Percentiles rank a stretch among this genome's conserved stretches.
phyloP scores from a whole-genome alignment of 2,113 vertebrate species.

The Daphoenositta chrysoptera region DNA sequence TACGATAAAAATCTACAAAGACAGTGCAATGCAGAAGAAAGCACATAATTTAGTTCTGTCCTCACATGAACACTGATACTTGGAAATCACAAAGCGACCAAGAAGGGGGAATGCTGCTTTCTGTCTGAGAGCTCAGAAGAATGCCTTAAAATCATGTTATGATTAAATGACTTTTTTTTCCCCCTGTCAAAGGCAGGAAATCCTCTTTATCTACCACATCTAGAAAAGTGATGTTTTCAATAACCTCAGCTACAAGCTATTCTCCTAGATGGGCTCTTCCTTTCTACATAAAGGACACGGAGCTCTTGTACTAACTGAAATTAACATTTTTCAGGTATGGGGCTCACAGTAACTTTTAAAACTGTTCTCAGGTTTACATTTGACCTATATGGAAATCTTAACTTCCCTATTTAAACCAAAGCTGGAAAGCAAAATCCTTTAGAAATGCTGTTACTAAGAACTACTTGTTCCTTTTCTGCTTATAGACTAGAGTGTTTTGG shows the following conservation, averaged over 20 bases:
- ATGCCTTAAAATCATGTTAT: not conserved
- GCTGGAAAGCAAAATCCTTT: not conserved
- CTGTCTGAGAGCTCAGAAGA: not conserved
- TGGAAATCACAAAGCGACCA: not conserved
- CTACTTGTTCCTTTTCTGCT: not conserved
- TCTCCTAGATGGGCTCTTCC: not conserved
- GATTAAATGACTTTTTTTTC: not conserved
- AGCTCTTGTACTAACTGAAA: not conserved
- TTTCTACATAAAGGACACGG: not conserved
- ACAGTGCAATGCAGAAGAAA: not conserved
- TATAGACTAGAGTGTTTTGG: not conserved
- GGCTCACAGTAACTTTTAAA: not conserved
- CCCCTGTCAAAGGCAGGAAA: not conserved
- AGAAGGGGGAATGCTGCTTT: not conserved
- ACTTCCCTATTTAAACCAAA: not conserved
- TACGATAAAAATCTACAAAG: not conserved
- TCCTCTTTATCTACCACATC: not conserved
- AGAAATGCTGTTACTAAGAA: not conserved
- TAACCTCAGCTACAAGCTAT: not conserved
- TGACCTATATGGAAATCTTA: not conserved
- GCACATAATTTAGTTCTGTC: not conserved
- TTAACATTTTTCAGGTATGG: not conserved
- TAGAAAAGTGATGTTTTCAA: not conserved
- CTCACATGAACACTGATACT: not conserved
- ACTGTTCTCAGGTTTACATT: not conserved